A percentile compares a stretch with the other conserved stretches of the same genome.
phyloP scores from a whole-genome alignment of 2,888 invertebrate genomes.

The Anarsia innoxiella region DNA sequence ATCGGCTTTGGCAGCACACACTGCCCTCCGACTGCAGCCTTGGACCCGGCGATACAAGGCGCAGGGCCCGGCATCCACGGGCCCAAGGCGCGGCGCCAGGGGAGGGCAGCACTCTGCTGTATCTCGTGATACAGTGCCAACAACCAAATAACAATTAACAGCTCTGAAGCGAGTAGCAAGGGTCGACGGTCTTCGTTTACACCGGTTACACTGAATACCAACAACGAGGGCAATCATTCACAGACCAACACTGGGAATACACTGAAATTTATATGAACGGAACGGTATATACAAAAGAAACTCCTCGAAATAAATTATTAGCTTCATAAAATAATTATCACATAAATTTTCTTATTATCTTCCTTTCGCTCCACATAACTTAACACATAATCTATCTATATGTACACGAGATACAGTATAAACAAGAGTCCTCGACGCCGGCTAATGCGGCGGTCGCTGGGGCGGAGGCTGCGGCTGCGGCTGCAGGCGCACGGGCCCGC shows the following conservation, averaged over 20 bases:
- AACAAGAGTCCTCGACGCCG: conserved; percentile 29
- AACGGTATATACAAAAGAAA: conserved; percentile 67
- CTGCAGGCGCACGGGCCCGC: conserved; percentile 36
- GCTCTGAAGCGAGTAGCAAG: conserved; percentile 64
- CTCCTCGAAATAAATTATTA: conserved; percentile 72
- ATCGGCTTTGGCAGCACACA: conserved; percentile 6
- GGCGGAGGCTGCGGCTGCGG: conserved; percentile 45
- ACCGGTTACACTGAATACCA: conserved; percentile 44
- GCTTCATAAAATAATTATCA: conserved; percentile 74
- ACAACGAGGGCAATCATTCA: conserved; percentile 51
- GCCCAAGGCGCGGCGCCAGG: too few species aligned
- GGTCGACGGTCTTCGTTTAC: conserved; percentile 51
- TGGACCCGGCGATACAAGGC: too few species aligned
- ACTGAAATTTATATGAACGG: conserved; percentile 41
- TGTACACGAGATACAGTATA: conserved; percentile 53
- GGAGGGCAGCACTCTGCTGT: conserved; percentile 30
- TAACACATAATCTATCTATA: conserved; percentile 65
- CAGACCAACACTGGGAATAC: conserved; percentile 41
- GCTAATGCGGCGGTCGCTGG: conserved; percentile 23
- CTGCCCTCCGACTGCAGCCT: conserved; percentile 6
- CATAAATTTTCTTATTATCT: conserved; percentile 69
- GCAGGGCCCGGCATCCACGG: too few species aligned
- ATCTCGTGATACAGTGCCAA: conserved; percentile 50
- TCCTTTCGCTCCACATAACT: conserved; percentile 63
- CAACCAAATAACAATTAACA: conserved; percentile 62